Base-by-base conservation (phyloP, 2,888 invertebrate genomes). In the Colostygia pectinataria region DNA sequence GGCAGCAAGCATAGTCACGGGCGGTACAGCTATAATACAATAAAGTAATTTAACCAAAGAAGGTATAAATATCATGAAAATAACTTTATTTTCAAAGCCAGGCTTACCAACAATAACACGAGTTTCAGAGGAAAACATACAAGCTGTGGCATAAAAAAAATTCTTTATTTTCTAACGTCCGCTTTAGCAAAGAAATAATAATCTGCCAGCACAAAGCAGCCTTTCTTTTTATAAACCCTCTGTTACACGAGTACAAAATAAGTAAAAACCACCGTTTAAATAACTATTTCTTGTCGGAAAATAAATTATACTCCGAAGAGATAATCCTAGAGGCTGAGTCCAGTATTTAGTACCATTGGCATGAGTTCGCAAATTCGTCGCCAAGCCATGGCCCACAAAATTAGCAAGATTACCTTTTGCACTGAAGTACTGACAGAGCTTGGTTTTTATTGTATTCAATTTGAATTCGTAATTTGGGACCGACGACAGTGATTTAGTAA, bases 261-360 rank as follows among this genome's bases (percentile, higher is more conserved):
- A 50, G 41, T 50, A 61, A 6, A 34, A 14, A 4, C 36, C 29
- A 20, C 62, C 62, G 12, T 7, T 6, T 29, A 45, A 50, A 71
- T 69, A 72, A 61, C 61, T 70, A 61, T 53, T 59, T 64, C 27
- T 54, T 65, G 66, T 68, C 67, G 49, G 65, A 64, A 68, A 70
- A 72, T 65, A 73, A 73, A 75, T 78, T 73, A 75, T 72, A 75
- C 65, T 56, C 66, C 63, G 56, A 29, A 32, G 53, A 63, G 68
- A 67, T 76, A 60, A 74, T 71, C 68, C 62, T 32, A 28, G 28
- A 28, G 12, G 10, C 10, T 1, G 6, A 10, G 10, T 12, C 6
- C 10, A 20, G 28, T 28, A 28, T 12, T 12, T 5, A 12, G 28
- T 20, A 20, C 4, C 20, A 4, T 20, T 20, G 6, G 20, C 5